phyloP scores from a whole-genome alignment of 2,888 invertebrate genomes.

The Aporophyla nigra region DNA sequence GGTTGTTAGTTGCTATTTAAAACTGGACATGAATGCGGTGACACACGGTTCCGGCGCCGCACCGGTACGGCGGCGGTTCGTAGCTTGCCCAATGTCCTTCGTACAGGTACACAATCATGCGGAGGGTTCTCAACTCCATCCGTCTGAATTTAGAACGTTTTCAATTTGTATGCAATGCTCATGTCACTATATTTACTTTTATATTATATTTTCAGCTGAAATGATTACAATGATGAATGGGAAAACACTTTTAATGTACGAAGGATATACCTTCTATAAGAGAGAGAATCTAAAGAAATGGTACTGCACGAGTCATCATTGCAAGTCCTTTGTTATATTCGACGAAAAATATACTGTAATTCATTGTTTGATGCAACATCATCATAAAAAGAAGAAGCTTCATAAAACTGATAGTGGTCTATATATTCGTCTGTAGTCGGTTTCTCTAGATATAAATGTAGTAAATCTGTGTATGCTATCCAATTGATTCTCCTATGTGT shows the following conservation, averaged over 20 bases:
- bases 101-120: too few relatives aligned
- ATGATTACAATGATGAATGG: slow-evolving; percentile 55
- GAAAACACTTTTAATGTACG: slow-evolving; percentile 44
- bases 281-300: slow-evolving; percentile 33
- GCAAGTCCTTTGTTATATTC: slow-evolving; percentile 41
- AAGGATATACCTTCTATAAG: slow-evolving; percentile 58
- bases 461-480: not conserved
- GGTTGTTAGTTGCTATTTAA: too few relatives aligned
- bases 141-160: not conserved
- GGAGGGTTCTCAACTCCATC: not conserved
- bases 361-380: slow-evolving; percentile 24
- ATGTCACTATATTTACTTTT: not conserved
- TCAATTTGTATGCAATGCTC: not conserved
- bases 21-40: too few relatives aligned
- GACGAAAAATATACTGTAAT: slow-evolving; percentile 10
- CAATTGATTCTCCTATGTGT: not conserved
- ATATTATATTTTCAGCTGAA: slow-evolving; percentile 35
- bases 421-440: slow-evolving; percentile 29
- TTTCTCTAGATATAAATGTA: not conserved
- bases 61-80: too few relatives aligned
- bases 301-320: slow-evolving; percentile 52
- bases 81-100: too few relatives aligned
- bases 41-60: too few relatives aligned
- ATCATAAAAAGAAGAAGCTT: slow-evolving; percentile 30
- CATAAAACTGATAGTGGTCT: slow-evolving; percentile 19